Conservation (phyloP, 2,888 invertebrate genomes). For the Eupeodes latifasciatus region DNA sequence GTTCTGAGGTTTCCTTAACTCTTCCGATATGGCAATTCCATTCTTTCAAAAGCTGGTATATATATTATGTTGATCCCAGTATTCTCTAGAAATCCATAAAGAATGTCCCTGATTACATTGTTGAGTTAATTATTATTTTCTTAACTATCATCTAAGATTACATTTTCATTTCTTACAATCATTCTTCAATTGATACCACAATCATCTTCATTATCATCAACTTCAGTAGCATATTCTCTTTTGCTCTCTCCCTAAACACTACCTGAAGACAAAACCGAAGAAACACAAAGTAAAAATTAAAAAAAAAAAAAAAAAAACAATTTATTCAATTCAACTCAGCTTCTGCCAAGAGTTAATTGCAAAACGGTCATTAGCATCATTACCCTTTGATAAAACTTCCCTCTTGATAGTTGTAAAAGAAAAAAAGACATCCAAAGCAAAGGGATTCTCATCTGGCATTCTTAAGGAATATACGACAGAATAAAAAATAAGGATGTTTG, state of each 20-base stretch:
- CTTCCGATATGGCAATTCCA: too few relatives aligned
- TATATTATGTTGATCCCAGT: too few relatives aligned
- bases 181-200: conserved; percentile 7
- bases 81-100: too few relatives aligned
- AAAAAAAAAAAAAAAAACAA: conserved; percentile 29
- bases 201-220: background rate
- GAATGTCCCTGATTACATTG: too few relatives aligned
- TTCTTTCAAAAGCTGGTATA: too few relatives aligned
- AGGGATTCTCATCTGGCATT: conserved; percentile 20
- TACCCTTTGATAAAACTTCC: conserved; percentile 59
- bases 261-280: background rate
- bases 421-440: conserved; percentile 1
- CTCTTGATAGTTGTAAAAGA: conserved; percentile 8
- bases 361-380: conserved; percentile 73
- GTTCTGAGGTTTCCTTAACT: too few relatives aligned
- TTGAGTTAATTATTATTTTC: too few relatives aligned
- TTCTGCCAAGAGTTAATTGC: conserved; percentile 69
- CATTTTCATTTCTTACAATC: background rate
- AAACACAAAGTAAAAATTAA: background rate
- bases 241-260: conserved; percentile 22
- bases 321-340: conserved; percentile 60
- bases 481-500: conserved; percentile 50
- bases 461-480: conserved; percentile 5
- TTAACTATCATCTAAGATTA: too few relatives aligned
- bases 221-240: conserved; percentile 1